phyloP scores from a whole-genome alignment of 2,113 vertebrate genomes.

The Leucopternis melanops region DNA sequence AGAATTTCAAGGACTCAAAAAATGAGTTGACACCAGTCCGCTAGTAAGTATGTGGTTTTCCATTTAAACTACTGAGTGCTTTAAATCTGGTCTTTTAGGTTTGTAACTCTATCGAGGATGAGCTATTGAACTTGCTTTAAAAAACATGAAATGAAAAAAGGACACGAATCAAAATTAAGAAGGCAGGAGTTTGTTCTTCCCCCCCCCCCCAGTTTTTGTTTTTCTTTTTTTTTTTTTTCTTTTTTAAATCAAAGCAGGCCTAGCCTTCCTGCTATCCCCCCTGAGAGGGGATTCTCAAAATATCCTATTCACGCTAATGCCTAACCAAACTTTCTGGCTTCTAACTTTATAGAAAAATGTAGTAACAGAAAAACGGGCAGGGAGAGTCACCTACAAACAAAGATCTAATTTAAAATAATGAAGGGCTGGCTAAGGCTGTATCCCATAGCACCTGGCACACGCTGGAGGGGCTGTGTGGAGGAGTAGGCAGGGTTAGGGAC shows the following conservation, averaged over 20 bases:
- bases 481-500: slow-evolving; percentile 68
- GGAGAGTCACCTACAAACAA: slow-evolving; percentile 68
- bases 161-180: slow-evolving; percentile 39
- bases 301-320: slow-evolving; percentile 39
- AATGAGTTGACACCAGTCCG: background rate
- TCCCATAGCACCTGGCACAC: slow-evolving; percentile 89
- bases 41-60: background rate
- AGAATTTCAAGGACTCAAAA: background rate
- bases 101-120: slow-evolving; percentile 40
- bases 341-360: slow-evolving; percentile 69
- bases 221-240: background rate
- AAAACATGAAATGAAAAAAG: slow-evolving; percentile 60
- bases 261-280: slow-evolving; percentile 35
- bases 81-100: slow-evolving; percentile 40
- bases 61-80: slow-evolving; percentile 5
- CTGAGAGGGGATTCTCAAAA: background rate
- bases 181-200: background rate
- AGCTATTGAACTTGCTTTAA: slow-evolving; percentile 50
- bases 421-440: slow-evolving; percentile 77
- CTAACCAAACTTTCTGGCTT: slow-evolving; percentile 61
- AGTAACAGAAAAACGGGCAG: slow-evolving; percentile 30
- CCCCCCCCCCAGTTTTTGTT: too few relatives aligned
- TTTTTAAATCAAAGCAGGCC: slow-evolving; percentile 64
- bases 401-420: slow-evolving; percentile 72
- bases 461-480: slow-evolving; percentile 79